Evolutionary conservation across 37 sponge, comb jelly and placozoan species (phyloP).

Genomic region (Geodia barretti): DNA sequence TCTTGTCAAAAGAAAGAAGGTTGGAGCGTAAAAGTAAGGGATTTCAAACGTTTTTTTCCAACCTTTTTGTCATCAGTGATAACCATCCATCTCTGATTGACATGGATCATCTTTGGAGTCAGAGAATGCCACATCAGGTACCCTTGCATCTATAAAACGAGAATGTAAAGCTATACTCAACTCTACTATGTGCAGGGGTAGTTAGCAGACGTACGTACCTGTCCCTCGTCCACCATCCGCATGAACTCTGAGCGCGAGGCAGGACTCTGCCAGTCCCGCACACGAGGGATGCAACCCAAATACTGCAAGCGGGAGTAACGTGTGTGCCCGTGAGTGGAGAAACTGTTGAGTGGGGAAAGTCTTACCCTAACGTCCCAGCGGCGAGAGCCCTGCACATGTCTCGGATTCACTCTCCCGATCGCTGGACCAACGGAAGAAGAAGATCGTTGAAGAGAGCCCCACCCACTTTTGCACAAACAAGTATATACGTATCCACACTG

Average conservation of each 20-base stretch:
- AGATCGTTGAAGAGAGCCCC: slow-evolving; percentile 8
- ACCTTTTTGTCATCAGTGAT: slow-evolving; percentile 65
- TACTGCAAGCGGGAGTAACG: slow-evolving; percentile 44
- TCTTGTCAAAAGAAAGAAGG: too few relatives aligned
- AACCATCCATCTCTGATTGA: slow-evolving; percentile 77
- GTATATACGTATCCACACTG: background rate
- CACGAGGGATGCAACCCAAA: slow-evolving; percentile 63
- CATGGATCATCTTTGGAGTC: slow-evolving; percentile 54
- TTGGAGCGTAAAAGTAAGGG: background rate
- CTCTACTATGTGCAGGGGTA: background rate
- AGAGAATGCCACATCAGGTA: slow-evolving; percentile 65
- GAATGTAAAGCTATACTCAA: background rate
- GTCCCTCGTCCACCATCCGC: slow-evolving; percentile 72
- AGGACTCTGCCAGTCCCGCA: slow-evolving; percentile 76
- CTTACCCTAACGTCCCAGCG: slow-evolving; percentile 41
- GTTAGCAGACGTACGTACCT: slow-evolving; percentile 26
- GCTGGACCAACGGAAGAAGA: background rate
- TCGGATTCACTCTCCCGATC: slow-evolving; percentile 33
- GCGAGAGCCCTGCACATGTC: slow-evolving; percentile 14
- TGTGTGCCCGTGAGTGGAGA: background rate
- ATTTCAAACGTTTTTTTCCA: background rate
- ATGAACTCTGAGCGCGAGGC: slow-evolving; percentile 66
- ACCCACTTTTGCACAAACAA: background rate
- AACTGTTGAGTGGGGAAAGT: too few relatives aligned
- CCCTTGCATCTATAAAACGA: slow-evolving; percentile 44